phyloP scores from a whole-genome alignment of 2,888 invertebrate genomes.

The Salpingus planirostris region DNA sequence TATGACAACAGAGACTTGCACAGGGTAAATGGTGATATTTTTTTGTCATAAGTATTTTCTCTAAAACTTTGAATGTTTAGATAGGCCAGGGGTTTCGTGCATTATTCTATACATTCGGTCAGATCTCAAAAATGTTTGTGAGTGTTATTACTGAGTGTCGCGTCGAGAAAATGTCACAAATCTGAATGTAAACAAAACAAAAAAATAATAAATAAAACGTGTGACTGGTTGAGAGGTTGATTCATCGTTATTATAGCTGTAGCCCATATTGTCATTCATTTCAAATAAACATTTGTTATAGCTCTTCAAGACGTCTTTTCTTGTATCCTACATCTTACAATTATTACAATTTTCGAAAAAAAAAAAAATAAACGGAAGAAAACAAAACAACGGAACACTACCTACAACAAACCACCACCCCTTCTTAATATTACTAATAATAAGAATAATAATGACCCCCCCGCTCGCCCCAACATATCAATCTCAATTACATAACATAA shows the following conservation, averaged over 20 bases:
- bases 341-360: no score
- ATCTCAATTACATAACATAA: no score
- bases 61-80: constrained; percentile 45
- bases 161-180: no score
- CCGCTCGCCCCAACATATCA: constrained; percentile 33
- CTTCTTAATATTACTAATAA: no score
- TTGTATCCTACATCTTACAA: constrained; percentile 27
- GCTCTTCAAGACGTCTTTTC: constrained; percentile 37
- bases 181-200: no score
- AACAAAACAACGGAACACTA: no score
- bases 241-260: constrained; percentile 38
- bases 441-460: no score
- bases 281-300: constrained; percentile 41
- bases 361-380: no score
- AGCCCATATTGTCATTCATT: constrained; percentile 39
- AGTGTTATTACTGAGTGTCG: constrained; percentile 33
- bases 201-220: no score
- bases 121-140: constrained; percentile 37
- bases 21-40: constrained; percentile 47
- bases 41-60: constrained; percentile 46
- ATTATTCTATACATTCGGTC: constrained; percentile 42
- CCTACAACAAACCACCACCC: no score
- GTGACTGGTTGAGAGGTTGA: no score
- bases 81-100: constrained; percentile 45
- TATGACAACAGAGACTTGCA: constrained; percentile 46